A percentile compares a stretch with the other conserved stretches of the same genome.
Conservation (phyloP, 2,797 vertebrate species). For the Allobates femoralis region DNA sequence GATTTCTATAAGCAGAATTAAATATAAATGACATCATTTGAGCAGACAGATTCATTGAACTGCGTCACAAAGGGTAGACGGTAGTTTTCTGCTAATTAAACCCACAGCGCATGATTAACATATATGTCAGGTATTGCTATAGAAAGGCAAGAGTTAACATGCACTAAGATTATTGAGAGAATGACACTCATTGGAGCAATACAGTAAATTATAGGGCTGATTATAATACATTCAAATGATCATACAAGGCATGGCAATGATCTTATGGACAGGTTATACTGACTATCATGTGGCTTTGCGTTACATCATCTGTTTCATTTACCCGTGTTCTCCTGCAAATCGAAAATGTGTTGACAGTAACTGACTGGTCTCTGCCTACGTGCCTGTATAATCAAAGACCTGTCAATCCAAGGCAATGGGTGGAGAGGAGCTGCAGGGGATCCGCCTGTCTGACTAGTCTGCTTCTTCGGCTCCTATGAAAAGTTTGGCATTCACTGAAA, state of each 20-base stretch:
- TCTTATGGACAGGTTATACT: neutral
- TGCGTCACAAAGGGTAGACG: neutral
- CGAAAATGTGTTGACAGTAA: no score
- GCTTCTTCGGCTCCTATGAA: no score
- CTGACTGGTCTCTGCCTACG: no score
- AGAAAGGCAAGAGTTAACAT: neutral
- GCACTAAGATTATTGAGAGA: neutral
- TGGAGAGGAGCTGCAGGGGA: no score
- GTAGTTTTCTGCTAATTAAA: constrained; percentile 43
- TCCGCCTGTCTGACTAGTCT: no score
- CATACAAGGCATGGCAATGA: neutral
- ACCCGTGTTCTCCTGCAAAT: neutral
- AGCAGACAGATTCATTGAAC: constrained; percentile 19
- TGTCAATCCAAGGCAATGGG: no score
- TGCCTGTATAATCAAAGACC: no score
- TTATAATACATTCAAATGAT: neutral
- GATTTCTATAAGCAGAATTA: constrained; percentile 6
- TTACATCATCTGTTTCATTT: neutral
- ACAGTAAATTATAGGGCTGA: neutral
- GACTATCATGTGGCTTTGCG: neutral
- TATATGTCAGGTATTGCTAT: neutral
- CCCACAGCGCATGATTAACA: neutral
- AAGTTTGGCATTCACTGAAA: no score
- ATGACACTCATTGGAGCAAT: neutral
- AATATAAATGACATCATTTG: neutral